Conservation (phyloP, 64 coral and sea anemone species). For the Montipora capricornis region DNA sequence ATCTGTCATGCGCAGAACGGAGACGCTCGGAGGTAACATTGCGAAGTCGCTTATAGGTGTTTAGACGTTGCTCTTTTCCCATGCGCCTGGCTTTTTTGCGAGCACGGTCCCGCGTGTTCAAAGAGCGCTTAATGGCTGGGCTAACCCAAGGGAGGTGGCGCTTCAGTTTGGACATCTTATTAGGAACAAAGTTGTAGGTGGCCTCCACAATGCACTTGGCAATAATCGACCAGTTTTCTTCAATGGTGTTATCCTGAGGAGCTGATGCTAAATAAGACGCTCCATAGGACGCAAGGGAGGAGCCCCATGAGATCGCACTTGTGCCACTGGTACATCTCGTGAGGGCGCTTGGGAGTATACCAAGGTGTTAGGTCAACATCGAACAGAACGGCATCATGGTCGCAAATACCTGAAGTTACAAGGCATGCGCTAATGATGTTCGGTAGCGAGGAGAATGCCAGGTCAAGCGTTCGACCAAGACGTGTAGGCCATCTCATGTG, state of each 20-base stretch:
- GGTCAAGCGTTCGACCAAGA: neutral
- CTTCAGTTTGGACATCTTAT: neutral
- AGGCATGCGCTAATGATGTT: neutral
- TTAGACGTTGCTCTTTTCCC: neutral
- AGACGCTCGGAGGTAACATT: neutral
- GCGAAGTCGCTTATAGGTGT: neutral
- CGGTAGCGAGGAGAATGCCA: neutral
- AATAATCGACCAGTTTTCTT: neutral
- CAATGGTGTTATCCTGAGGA: neutral
- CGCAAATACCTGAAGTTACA: neutral
- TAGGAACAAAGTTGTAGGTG: neutral
- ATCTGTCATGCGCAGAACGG: neutral
- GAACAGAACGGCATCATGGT: neutral
- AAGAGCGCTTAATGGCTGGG: slow-evolving; percentile 5
- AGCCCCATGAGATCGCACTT: neutral
- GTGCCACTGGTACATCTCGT: neutral
- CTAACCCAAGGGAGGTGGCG: slow-evolving; percentile 2
- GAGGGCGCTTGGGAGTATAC: neutral
- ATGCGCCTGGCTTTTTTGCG: neutral
- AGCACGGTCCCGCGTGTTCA: neutral
- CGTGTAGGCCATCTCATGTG: neutral
- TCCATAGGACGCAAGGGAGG: neutral
- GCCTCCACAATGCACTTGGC: neutral
- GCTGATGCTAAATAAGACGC: neutral
- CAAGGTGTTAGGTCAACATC: neutral